These are phyloP conservation scores for Murina feae DNA, from an alignment of 2,113 vertebrate species.

Conservation along the genomic window DNA sequence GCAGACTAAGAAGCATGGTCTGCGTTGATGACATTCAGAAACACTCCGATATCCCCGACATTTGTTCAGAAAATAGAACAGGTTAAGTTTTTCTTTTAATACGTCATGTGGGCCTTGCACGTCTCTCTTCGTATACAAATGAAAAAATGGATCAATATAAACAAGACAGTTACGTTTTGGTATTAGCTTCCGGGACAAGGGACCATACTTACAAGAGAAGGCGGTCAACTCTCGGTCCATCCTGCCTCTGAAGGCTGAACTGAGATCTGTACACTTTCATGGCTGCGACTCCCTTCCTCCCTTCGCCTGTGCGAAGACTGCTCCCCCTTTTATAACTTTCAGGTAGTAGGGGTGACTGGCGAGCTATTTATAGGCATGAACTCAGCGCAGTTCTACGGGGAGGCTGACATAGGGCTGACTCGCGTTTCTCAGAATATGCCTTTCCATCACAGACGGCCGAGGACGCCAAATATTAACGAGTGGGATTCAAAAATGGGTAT, in stretches of 20 bases:
- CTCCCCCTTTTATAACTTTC: slow-evolving; percentile 75
- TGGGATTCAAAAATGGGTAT: slow-evolving; percentile 53
- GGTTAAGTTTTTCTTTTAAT: background rate
- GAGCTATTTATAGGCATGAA: slow-evolving; percentile 83
- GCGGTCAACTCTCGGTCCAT: slow-evolving; percentile 80
- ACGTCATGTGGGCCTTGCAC: background rate
- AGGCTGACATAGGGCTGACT: slow-evolving; percentile 68
- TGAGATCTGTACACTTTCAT: slow-evolving; percentile 79
- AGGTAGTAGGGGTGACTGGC: slow-evolving; percentile 61
- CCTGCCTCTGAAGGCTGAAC: slow-evolving; percentile 54
- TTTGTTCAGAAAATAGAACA: slow-evolving; percentile 8
- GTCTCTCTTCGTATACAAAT: background rate
- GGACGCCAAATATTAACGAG: slow-evolving; percentile 66
- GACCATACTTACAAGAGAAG: slow-evolving; percentile 80
- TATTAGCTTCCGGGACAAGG: background rate
- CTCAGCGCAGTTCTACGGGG: slow-evolving; percentile 68
- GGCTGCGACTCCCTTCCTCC: background rate
- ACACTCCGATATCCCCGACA: background rate
- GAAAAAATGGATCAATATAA: background rate
- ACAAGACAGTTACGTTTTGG: background rate
- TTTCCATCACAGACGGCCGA: slow-evolving; percentile 48
- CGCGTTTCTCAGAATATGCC: slow-evolving; percentile 73
- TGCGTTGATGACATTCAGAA: background rate
- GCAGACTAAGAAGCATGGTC: background rate
- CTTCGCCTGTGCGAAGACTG: no score